These are phyloP conservation scores for Musca vetustissima DNA, from an alignment of 1,140 invertebrate genomes.

Conservation along the genomic window DNA sequence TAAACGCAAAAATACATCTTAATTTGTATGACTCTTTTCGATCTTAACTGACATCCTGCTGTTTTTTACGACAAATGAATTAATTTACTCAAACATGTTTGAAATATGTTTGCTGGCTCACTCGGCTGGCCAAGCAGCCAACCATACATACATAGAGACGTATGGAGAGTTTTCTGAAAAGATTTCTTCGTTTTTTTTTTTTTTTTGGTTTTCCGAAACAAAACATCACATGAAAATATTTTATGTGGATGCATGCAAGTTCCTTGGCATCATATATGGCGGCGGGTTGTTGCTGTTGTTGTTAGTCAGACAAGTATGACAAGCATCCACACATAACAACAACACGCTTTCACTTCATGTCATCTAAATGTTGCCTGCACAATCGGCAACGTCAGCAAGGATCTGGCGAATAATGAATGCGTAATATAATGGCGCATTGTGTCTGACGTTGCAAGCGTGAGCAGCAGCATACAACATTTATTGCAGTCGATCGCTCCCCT, in stretches of 20 bases:
- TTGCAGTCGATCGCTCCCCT: no score
- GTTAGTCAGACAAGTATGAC: no score
- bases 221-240: background rate
- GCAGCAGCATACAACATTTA: no score
- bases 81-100: slow-evolving; percentile 15
- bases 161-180: background rate
- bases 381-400: no score
- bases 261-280: no score
- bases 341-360: slow-evolving; percentile 19
- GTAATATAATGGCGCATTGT: no score
- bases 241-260: background rate
- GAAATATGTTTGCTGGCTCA: slow-evolving; percentile 17
- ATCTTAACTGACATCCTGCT: slow-evolving; percentile 18
- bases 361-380: background rate
- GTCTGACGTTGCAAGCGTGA: no score
- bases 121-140: no score
- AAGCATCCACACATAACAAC: slow-evolving; percentile 9
- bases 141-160: background rate
- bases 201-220: no score
- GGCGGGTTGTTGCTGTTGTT: no score
- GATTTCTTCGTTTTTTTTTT: background rate
- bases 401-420: no score
- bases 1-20: background rate
- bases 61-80: slow-evolving; percentile 19
- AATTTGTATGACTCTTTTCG: slow-evolving; percentile 12